Evolutionary conservation across 1,140 invertebrate genomes (phyloP).

Genomic region (Papilio dardanus): DNA sequence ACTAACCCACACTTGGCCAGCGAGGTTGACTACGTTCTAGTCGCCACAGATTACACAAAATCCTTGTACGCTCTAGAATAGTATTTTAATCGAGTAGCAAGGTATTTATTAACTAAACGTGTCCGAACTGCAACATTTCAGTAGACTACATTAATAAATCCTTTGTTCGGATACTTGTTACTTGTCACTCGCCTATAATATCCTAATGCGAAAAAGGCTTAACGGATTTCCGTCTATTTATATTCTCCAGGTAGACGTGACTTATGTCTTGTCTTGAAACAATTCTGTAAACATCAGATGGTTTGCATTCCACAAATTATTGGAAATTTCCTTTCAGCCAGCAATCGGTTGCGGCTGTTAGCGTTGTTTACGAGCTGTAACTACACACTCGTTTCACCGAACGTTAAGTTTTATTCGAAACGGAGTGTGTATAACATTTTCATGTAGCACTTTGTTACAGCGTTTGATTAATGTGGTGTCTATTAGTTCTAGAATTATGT

Average conservation of each 20-base stretch:
- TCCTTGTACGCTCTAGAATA: too few relatives aligned
- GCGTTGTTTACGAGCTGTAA: slow-evolving; percentile 1
- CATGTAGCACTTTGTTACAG: neutral
- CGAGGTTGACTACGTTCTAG: too few relatives aligned
- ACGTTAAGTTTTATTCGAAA: neutral
- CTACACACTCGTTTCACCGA: neutral
- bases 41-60: too few relatives aligned
- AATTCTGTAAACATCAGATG: neutral
- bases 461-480: neutral
- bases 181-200: too few relatives aligned
- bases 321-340: neutral
- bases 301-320: neutral
- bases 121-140: too few relatives aligned
- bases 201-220: neutral
- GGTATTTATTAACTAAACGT: too few relatives aligned
- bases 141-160: too few relatives aligned
- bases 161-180: too few relatives aligned
- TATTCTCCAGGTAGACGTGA: neutral
- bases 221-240: neutral
- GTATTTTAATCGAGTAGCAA: too few relatives aligned
- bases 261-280: neutral
- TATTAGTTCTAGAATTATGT: neutral
- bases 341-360: neutral
- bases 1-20: too few relatives aligned
- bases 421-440: neutral